Percentiles rank a stretch among this genome's conserved stretches.
These are phyloP conservation scores for Anthoptus insignis DNA, from an alignment of 2,888 invertebrate genomes.

Conservation along the genomic window DNA sequence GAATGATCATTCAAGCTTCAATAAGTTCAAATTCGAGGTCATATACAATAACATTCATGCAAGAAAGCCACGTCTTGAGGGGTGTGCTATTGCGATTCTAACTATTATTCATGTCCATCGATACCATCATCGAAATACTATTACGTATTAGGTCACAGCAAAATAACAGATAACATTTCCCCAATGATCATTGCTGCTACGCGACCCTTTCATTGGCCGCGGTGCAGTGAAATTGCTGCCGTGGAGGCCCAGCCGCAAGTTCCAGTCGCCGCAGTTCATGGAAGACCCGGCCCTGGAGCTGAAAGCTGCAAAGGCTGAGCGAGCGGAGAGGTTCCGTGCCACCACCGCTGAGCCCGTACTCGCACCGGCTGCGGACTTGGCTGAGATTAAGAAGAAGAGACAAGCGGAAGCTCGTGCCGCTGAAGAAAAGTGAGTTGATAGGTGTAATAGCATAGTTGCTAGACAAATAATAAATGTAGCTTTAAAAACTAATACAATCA, in stretches of 20 bases:
- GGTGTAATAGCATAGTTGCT: no score
- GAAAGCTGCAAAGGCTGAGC: conserved; percentile 88
- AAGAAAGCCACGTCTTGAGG: conserved; percentile 46
- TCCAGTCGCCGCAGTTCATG: conserved; percentile 86
- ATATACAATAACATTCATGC: conserved; percentile 65
- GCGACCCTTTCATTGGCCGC: conserved; percentile 63
- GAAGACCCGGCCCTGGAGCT: conserved; percentile 87
- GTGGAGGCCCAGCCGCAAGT: conserved; percentile 90
- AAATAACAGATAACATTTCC: conserved; percentile 56
- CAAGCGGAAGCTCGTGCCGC: conserved; percentile 89
- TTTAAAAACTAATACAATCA: no score
- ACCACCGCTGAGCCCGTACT: conserved; percentile 78
- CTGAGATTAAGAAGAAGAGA: conserved; percentile 85
- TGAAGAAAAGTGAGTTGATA: conserved; percentile 85
- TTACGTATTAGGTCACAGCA: conserved; percentile 42
- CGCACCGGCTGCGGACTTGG: conserved; percentile 83
- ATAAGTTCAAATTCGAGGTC: conserved; percentile 68
- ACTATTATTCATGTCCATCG: conserved; percentile 62
- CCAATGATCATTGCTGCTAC: conserved; percentile 64
- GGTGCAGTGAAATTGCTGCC: conserved; percentile 89
- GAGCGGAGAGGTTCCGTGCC: conserved; percentile 87
- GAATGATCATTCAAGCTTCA: conserved; percentile 64
- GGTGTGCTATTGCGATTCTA: conserved; percentile 60
- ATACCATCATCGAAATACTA: conserved; percentile 56
- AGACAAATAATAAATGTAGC: no score